Conservation (phyloP, 1,140 invertebrate species). For the Scaptomyza montana region DNA sequence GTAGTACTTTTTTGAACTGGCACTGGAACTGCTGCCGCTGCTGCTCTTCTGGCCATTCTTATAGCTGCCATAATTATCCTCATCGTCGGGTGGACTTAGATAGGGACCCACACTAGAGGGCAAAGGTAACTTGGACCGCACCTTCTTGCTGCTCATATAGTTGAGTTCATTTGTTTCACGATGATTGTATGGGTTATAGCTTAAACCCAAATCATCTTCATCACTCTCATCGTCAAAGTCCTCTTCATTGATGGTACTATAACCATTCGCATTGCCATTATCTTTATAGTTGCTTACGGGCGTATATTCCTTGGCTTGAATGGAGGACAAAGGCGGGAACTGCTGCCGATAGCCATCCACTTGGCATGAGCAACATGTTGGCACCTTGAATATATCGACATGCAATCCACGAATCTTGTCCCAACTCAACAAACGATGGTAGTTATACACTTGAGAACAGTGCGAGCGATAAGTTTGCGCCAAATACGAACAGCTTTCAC, state of each 20-base stretch:
- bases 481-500: constrained; percentile 90
- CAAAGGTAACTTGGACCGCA: constrained; percentile 63
- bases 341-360: constrained; percentile 90
- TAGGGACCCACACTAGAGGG: constrained; percentile 72
- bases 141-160: constrained; percentile 66
- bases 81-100: constrained; percentile 73
- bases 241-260: constrained; percentile 75
- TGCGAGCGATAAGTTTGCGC: constrained; percentile 92
- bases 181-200: constrained; percentile 49
- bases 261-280: constrained; percentile 54
- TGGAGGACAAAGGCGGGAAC: constrained; percentile 85
- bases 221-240: constrained; percentile 76
- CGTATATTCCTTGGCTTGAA: constrained; percentile 71
- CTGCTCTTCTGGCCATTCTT: constrained; percentile 43
- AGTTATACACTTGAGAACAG: constrained; percentile 93
- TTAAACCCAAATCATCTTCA: constrained; percentile 67
- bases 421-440: constrained; percentile 93
- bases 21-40: constrained; percentile 14
- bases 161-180: constrained; percentile 68
- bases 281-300: constrained; percentile 12
- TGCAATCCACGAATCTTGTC: constrained; percentile 91
- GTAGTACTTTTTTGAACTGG: constrained; percentile 67
- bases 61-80: constrained; percentile 53
- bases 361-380: constrained; percentile 93
- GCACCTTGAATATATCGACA: constrained; percentile 94